Base-by-base conservation (phyloP, 2,797 vertebrate genomes). In the Rhinoraja longicauda region DNA sequence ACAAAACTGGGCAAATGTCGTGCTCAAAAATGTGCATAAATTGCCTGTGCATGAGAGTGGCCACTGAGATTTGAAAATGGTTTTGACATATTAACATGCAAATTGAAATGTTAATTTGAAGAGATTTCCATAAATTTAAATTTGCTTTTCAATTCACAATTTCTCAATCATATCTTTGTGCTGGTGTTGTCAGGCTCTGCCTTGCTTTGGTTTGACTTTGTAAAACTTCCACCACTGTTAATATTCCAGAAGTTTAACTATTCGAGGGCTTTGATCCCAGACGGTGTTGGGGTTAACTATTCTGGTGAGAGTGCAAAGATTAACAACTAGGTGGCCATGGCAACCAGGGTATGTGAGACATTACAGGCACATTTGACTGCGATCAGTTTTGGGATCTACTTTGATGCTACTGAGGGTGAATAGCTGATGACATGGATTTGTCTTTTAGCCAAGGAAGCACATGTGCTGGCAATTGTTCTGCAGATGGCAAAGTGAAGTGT, bases 111-210 rank as follows among this genome's bases (percentile, higher is more conserved):
- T n/a, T 70, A 90, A 90, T 72, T 90, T 32, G 36, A 70, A 90
- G 32, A 70, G 17, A 78, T 93, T 93, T 93, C 92, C 75, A 75
- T 92, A 92, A 39, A 92, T 93, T 93, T 62, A 93, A 93, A 93
- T 59, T 21, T 93, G 45, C 59, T 93, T 77, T 45, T 76, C 73
- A 57, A n/a, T 77, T 29, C 10, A 77, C 45, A n/a, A 6, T 26
- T 73, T 59, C n/a, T 93, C 64, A 90, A 90, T 70, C 32, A 64
- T 24, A 29, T 67, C 86, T 90, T 90, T 90, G 64, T 90, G 17
- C 64, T 39, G 64, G 32, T 2, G 21, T 24, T 39, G 26, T 29
- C 39, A 86, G 10, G 10, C 8, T 73, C 86, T 90, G 26, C n/a
- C 36, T 67, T 67, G 15, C 6, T 62, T 90, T 90, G 9, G n/a